Evolutionary conservation across 1,140 invertebrate genomes (phyloP).

Genomic region (Pseudomyrmex pallidus): DNA sequence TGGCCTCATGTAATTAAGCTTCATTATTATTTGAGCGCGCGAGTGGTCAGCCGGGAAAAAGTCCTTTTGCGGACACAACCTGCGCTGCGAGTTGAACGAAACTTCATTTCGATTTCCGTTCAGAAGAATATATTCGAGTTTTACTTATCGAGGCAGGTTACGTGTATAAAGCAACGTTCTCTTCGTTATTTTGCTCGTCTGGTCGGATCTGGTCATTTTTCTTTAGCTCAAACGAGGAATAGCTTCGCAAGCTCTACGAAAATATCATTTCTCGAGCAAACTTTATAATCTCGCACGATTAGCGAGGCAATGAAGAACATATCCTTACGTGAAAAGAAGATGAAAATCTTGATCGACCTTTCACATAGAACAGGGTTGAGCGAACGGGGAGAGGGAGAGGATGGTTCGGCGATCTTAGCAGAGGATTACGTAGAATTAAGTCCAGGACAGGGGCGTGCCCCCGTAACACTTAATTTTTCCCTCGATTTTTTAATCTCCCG

Average conservation of each 20-base stretch:
- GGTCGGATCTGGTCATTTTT: background rate
- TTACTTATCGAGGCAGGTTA: background rate
- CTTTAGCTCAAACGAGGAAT: background rate
- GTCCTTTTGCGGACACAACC: slow-evolving; percentile 20
- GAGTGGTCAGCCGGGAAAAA: slow-evolving; percentile 57
- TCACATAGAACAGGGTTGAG: background rate
- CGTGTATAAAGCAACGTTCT: background rate
- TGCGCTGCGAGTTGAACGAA: slow-evolving; percentile 34
- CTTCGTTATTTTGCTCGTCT: background rate
- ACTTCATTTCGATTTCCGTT: slow-evolving; percentile 23
- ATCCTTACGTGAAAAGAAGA: slow-evolving; percentile 38
- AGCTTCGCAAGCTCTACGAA: background rate
- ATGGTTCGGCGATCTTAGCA: slow-evolving; percentile 82
- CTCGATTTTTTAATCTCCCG: slow-evolving; percentile 86
- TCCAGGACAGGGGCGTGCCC: slow-evolving; percentile 80
- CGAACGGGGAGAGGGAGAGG: slow-evolving; percentile 25
- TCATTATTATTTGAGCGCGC: slow-evolving; percentile 73
- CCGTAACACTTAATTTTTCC: slow-evolving; percentile 86
- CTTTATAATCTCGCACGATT: slow-evolving; percentile 61
- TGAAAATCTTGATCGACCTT: slow-evolving; percentile 63
- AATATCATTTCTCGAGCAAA: slow-evolving; percentile 30
- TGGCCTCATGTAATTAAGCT: slow-evolving; percentile 77
- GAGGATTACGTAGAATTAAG: slow-evolving; percentile 85
- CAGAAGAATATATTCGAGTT: background rate
- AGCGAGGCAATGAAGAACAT: slow-evolving; percentile 36